Percentiles rank a stretch among this genome's conserved stretches.
phyloP scores from a whole-genome alignment of 2,888 invertebrate genomes.

The Idaea straminata region DNA sequence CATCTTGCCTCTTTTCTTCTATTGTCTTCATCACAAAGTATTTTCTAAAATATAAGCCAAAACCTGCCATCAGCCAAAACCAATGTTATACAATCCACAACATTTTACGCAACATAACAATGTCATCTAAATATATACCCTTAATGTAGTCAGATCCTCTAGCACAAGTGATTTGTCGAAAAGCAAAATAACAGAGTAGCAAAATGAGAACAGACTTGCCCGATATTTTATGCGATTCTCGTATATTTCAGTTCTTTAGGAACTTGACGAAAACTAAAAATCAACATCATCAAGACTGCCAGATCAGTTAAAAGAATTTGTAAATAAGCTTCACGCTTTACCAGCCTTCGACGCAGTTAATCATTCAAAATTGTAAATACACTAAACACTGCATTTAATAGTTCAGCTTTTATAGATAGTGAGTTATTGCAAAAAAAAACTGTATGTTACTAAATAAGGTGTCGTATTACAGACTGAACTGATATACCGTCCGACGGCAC shows the following conservation, averaged over 20 bases:
- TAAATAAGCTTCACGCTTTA: background rate
- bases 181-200: background rate
- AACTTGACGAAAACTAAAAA: background rate
- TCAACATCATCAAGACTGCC: background rate
- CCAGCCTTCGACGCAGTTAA: background rate
- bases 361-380: background rate
- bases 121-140: background rate
- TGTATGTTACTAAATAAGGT: background rate
- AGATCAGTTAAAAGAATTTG: background rate
- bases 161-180: background rate
- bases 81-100: background rate
- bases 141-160: background rate
- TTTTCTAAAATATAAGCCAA: background rate
- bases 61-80: background rate
- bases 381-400: background rate
- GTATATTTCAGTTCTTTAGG: background rate
- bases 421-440: background rate
- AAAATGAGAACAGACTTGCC: background rate
- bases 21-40: background rate
- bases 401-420: background rate
- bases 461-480: constrained; percentile 62
- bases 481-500: constrained; percentile 70
- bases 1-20: background rate
- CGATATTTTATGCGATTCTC: background rate
- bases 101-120: background rate